A percentile compares a stretch with the other conserved stretches of the same genome.
Evolutionary conservation across 2,888 invertebrate species (phyloP).

Genomic region (Sycophila texana): DNA sequence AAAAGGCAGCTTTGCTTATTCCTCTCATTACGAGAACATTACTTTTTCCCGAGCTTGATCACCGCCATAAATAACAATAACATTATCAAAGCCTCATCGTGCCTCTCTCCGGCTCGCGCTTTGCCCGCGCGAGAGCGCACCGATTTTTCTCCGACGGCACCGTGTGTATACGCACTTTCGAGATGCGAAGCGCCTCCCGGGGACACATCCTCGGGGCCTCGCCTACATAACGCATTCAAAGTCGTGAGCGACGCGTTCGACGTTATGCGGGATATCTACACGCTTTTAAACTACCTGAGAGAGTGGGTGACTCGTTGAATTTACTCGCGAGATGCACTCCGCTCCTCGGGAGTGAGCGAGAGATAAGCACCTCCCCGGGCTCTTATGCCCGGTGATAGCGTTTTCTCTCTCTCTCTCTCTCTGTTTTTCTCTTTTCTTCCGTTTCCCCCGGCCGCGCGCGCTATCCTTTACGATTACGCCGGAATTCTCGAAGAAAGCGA

Average conservation of each 20-base stretch:
- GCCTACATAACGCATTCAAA: conserved; percentile 3
- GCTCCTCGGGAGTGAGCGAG: conserved; percentile 17
- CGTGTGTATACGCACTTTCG: conserved; percentile 9
- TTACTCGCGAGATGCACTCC: conserved; percentile 39
- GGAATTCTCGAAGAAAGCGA: conserved; percentile 30
- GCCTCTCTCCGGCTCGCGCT: background rate
- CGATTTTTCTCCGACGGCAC: conserved; percentile 34
- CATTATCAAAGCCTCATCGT: conserved; percentile 49
- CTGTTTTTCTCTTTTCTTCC: conserved; percentile 23
- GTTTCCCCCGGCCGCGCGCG: background rate
- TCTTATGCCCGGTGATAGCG: conserved; percentile 34
- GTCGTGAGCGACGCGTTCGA: conserved; percentile 8
- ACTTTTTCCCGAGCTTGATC: conserved; percentile 47
- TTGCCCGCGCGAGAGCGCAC: background rate
- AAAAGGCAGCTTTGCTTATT: conserved; percentile 51
- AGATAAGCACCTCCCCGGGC: conserved; percentile 41
- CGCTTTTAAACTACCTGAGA: conserved; percentile 48
- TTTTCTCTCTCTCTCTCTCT: conserved; percentile 16
- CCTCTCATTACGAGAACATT: conserved; percentile 49
- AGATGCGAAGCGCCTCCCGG: background rate
- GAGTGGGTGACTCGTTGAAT: conserved; percentile 52
- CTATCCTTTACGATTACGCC: conserved; percentile 42
- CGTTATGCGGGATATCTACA: conserved; percentile 48
- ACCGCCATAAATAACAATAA: conserved; percentile 55
- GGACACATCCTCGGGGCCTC: conserved; percentile 11